These are phyloP conservation scores for Charadrius vociferus DNA, from an alignment of 2,113 vertebrate species.

Conservation along the genomic window DNA sequence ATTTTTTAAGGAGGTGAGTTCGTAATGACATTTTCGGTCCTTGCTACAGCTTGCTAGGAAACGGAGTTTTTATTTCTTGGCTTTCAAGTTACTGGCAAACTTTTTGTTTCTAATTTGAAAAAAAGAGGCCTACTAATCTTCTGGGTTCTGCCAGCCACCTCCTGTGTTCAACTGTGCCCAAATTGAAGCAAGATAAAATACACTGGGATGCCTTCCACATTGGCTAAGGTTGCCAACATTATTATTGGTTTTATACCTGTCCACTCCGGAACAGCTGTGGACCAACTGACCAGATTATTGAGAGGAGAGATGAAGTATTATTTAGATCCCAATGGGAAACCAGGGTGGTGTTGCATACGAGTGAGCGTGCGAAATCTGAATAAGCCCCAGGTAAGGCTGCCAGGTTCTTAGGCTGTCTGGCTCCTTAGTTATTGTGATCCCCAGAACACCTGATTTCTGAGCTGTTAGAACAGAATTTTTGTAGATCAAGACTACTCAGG, in stretches of 20 bases:
- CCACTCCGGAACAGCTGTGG: not conserved
- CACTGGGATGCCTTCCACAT: not conserved
- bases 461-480: not conserved
- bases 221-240: not conserved
- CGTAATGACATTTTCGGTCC: not conserved
- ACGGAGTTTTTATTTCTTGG: not conserved
- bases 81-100: not conserved
- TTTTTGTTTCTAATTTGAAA: not conserved
- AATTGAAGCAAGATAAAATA: not conserved
- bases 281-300: not conserved
- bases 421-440: not conserved
- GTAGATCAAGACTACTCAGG: not conserved
- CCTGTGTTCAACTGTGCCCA: not conserved
- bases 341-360: not conserved
- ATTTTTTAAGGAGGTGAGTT: not conserved
- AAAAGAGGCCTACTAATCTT: not conserved
- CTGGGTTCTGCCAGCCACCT: not conserved
- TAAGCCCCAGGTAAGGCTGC: not conserved
- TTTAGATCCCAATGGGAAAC: not conserved
- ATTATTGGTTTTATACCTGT: not conserved
- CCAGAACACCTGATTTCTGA: not conserved
- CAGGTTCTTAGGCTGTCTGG: not conserved
- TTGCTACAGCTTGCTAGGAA: not conserved
- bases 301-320: not conserved
- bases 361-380: not conserved